Base-by-base conservation (phyloP, 2,888 invertebrate genomes). In the Prionchulus punctatus region DNA sequence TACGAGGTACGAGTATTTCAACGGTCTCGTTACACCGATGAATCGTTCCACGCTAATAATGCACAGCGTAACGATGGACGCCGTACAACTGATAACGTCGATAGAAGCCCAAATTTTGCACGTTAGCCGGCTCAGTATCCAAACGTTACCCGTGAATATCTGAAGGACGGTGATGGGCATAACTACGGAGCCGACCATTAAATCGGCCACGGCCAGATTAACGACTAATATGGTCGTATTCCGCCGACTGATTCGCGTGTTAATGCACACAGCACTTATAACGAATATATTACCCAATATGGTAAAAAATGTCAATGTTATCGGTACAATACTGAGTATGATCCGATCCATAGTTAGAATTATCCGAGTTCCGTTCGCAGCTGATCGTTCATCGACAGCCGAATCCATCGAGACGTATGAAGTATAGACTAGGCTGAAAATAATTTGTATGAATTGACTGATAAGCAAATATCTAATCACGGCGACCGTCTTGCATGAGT, bases 161-260 rank as follows among this genome's bases (percentile, higher is more conserved):
- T 47, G n/a, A 1, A 23, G 15, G 23, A 54, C 54, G 27, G 30
- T 48, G n/a, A 54, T 60, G 68, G 7, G 60, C 53, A 53, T 53
- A 36, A 53, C 42, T 18, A 53, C 25, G 42, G 36, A 18, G 23
- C 53, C 53, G 7, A 53, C 53, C 53, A 53, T 45, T 2, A 53
- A 3, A 47, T 26, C 48, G 4, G 53, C 53, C 21, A 26, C 3
- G 3, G 53, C 53, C 7, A 53, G 42, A 53, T 30, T 53, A 4
- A 53, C 42, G 21, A 53, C 42, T 23, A 53, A 26, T 4, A 53
- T 21, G 7, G 53, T 26, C 3, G 53, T 53, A 18, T 31, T 31
- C 42, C 25, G 7, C 25, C 28, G 4, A 3, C 36, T 21, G 7
- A 53, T n/a, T 53, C 42, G 31, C 2, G 42, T 31, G 42, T 53